Evolutionary conservation across 2,113 vertebrate genomes (phyloP).

Genomic region (Plotosus lineatus): DNA sequence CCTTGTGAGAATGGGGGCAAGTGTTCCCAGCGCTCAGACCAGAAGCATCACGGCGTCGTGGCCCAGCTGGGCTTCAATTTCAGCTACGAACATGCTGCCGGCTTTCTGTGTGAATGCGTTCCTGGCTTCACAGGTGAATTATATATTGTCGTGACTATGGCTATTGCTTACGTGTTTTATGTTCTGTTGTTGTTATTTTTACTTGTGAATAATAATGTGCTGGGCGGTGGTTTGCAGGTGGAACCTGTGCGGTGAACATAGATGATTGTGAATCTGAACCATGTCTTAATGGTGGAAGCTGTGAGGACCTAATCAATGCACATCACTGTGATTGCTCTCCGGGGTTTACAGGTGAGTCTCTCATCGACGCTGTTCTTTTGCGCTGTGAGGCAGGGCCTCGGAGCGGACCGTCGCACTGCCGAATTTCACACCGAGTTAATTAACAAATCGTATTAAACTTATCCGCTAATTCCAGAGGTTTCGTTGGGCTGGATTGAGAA

Average conservation of each 20-base stretch:
- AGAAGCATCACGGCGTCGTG: conserved; percentile 66
- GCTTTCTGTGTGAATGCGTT: conserved; percentile 84
- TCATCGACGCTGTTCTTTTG: background rate
- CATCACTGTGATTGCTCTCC: conserved; percentile 81
- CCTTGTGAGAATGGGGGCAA: conserved; percentile 81
- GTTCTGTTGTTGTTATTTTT: background rate
- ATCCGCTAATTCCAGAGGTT: background rate
- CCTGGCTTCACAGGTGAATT: conserved; percentile 76
- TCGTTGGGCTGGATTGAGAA: background rate
- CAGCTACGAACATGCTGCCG: conserved; percentile 76
- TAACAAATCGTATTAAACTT: background rate
- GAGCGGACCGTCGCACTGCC: no score
- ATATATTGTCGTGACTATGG: background rate
- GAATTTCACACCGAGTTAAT: background rate
- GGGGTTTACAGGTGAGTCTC: conserved; percentile 83
- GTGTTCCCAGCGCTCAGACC: conserved; percentile 83
- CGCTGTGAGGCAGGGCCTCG: no score
- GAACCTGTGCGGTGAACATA: conserved; percentile 80
- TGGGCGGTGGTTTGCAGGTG: conserved; percentile 69
- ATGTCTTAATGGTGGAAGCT: conserved; percentile 81
- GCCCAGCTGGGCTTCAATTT: conserved; percentile 72
- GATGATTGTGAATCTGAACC: conserved; percentile 85
- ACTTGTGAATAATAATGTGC: background rate
- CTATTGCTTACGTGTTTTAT: background rate
- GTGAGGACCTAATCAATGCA: conserved; percentile 78